These are phyloP conservation scores for Lepidurus arcticus DNA, from an alignment of 1,140 invertebrate genomes.

Conservation along the genomic window DNA sequence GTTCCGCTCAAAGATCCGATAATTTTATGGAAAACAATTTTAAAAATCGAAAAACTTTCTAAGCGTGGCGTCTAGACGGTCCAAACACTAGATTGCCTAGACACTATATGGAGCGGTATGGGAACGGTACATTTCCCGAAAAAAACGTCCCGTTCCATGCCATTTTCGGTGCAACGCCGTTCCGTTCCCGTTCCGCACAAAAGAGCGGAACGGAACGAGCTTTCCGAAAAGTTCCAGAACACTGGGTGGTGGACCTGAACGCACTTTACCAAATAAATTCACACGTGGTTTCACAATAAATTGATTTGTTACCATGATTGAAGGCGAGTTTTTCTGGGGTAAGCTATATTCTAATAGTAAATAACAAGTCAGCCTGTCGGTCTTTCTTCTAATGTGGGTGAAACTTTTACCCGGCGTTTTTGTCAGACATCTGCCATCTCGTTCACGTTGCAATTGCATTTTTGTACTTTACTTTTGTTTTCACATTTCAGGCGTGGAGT, in stretches of 20 bases:
- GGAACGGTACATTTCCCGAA: no score
- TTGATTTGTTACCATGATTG: slow-evolving; percentile 33
- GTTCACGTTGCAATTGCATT: not conserved
- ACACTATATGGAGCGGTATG: no score
- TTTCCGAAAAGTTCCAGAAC: no score
- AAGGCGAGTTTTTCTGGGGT: slow-evolving; percentile 36
- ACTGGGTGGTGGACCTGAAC: not conserved
- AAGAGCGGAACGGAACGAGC: no score
- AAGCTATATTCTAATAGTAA: slow-evolving; percentile 26
- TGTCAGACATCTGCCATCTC: not conserved
- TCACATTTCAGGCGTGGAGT: slow-evolving; percentile 29
- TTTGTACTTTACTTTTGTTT: slow-evolving; percentile 23
- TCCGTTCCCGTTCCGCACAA: no score
- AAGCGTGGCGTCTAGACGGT: no score
- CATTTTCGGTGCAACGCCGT: no score
- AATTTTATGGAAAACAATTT: no score
- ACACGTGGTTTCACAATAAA: not conserved
- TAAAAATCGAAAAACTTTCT: no score
- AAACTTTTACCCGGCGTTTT: not conserved
- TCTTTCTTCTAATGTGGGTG: not conserved
- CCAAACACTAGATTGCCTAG: no score
- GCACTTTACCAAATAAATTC: not conserved
- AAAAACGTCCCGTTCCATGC: no score
- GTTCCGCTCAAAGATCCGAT: no score
- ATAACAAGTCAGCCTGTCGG: not conserved